These are phyloP conservation scores for Ellobium chinense DNA, from an alignment of 2,888 invertebrate genomes.

Conservation along the genomic window DNA sequence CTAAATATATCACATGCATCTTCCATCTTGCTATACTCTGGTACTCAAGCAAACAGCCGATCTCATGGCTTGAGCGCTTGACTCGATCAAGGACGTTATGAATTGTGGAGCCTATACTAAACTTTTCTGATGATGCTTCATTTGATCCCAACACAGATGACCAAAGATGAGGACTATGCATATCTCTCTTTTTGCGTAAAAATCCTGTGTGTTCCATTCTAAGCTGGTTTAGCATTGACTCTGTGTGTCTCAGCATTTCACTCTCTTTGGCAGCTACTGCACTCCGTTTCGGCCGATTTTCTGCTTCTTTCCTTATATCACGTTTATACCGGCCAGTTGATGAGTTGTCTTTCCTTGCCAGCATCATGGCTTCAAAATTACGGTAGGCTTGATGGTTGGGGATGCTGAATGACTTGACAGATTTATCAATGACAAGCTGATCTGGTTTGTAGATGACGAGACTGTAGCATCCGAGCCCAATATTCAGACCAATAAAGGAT, in stretches of 20 bases:
- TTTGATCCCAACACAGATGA: neutral
- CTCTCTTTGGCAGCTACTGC: slow-evolving; percentile 18
- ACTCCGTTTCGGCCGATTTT: neutral
- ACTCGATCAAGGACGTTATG: slow-evolving; percentile 10
- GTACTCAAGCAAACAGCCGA: slow-evolving; percentile 30
- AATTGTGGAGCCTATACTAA: neutral
- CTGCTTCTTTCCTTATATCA: neutral
- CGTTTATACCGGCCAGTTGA: slow-evolving; percentile 10
- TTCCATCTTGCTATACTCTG: slow-evolving; percentile 57
- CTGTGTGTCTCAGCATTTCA: slow-evolving; percentile 11
- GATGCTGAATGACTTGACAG: slow-evolving; percentile 72
- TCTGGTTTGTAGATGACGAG: slow-evolving; percentile 60
- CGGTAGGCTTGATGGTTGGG: slow-evolving; percentile 72
- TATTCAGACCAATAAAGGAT: slow-evolving; percentile 50
- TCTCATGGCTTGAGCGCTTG: slow-evolving; percentile 51
- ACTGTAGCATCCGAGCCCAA: slow-evolving; percentile 61
- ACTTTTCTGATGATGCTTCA: neutral
- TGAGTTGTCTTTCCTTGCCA: slow-evolving; percentile 53
- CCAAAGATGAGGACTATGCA: neutral
- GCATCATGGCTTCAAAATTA: slow-evolving; percentile 65
- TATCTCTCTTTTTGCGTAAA: neutral
- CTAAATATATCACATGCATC: slow-evolving; percentile 69
- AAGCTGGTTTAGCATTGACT: neutral
- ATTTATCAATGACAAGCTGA: slow-evolving; percentile 69
- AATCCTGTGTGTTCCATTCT: slow-evolving; percentile 9